A percentile compares a stretch with the other conserved stretches of the same genome.
Evolutionary conservation across 2,888 invertebrate genomes (phyloP).

Genomic region (Mimumesa dahlbomi): DNA sequence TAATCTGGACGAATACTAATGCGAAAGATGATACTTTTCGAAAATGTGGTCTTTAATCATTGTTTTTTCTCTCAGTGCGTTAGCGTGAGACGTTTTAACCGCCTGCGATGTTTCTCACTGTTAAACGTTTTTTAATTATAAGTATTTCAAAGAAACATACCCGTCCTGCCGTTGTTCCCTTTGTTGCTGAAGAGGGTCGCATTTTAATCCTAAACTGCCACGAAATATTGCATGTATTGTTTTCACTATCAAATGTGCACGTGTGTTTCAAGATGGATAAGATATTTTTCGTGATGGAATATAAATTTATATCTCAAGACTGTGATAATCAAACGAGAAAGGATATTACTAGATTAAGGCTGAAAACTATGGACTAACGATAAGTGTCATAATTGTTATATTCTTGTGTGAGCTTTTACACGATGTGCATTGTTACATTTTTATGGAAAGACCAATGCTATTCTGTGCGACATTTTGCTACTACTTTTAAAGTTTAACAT

Average conservation of each 20-base stretch:
- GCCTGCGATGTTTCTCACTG: not conserved
- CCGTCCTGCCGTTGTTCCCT: not conserved
- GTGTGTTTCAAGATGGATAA: constrained; percentile 28
- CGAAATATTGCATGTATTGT: constrained; percentile 35
- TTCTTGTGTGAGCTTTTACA: too few species aligned
- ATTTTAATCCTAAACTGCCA: constrained; percentile 3
- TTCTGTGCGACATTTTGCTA: too few species aligned
- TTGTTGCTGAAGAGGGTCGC: not conserved
- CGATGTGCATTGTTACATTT: too few species aligned
- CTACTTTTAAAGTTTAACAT: too few species aligned
- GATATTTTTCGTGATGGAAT: not conserved
- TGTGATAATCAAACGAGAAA: too few species aligned
- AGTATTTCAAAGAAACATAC: not conserved
- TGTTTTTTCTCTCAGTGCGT: not conserved
- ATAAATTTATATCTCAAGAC: not conserved
- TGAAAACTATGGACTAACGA: too few species aligned
- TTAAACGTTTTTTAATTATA: not conserved
- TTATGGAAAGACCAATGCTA: too few species aligned
- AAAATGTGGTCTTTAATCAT: not conserved
- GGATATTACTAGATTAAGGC: too few species aligned
- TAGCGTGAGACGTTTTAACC: not conserved
- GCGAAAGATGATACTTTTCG: too few species aligned
- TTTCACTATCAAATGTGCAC: constrained; percentile 34
- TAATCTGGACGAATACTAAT: too few species aligned
- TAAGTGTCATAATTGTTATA: too few species aligned